Conservation (phyloP, 2,888 invertebrate genomes). For the Agrenia bidenticulata region DNA sequence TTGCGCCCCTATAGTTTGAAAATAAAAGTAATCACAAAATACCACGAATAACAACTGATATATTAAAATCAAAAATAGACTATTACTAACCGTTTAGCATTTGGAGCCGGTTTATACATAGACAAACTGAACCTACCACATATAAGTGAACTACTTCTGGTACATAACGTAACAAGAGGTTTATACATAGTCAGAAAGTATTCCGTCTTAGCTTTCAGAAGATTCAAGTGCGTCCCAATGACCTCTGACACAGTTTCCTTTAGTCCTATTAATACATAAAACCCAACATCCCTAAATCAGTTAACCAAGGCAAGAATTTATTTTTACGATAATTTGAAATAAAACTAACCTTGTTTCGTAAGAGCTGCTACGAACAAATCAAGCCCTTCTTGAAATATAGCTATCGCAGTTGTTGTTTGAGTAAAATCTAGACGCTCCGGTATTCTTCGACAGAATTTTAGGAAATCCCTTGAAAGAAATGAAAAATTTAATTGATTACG, state of each 20-base stretch:
- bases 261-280: constrained; percentile 59
- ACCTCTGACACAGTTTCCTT: constrained; percentile 69
- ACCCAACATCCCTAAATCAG: not conserved
- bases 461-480: constrained; percentile 70
- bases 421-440: constrained; percentile 72
- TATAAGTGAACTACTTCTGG: constrained; percentile 63
- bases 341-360: constrained; percentile 58
- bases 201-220: constrained; percentile 77
- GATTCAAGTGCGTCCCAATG: constrained; percentile 78
- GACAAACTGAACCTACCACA: constrained; percentile 67
- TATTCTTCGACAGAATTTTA: constrained; percentile 86
- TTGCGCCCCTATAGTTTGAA: constrained; percentile 25
- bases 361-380: constrained; percentile 87
- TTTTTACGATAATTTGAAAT: too few species aligned
- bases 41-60: too few species aligned
- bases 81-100: constrained; percentile 18
- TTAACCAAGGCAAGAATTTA: constrained; percentile 3
- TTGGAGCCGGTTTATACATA: constrained; percentile 22
- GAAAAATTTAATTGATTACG: too few species aligned
- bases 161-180: constrained; percentile 60
- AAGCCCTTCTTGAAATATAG: constrained; percentile 81
- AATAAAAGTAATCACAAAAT: too few species aligned
- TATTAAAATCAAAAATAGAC: constrained; percentile 6
- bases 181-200: constrained; percentile 77
- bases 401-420: constrained; percentile 67